Conservation (phyloP, 1,140 invertebrate genomes). For the Drosophila funebris region DNA sequence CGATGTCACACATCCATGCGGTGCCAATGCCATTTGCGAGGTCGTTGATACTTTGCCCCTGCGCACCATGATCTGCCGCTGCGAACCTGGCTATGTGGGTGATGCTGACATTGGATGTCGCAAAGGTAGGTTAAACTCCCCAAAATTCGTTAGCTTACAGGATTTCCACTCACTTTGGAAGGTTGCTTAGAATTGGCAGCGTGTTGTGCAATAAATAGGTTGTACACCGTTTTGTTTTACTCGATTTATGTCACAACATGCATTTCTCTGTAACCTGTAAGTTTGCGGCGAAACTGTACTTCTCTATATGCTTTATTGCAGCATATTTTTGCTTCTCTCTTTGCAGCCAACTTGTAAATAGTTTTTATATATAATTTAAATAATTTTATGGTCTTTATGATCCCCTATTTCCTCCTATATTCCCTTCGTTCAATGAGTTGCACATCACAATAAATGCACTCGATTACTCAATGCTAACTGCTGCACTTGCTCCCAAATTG, state of each 20-base stretch:
- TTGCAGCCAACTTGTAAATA: conserved; percentile 64
- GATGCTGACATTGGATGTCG: conserved; percentile 93
- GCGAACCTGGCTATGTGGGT: conserved; percentile 91
- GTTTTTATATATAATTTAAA: too few species aligned
- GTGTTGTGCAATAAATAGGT: too few species aligned
- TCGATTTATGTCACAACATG: too few species aligned
- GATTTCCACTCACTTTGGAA: neutral
- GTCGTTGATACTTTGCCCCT: conserved; percentile 93
- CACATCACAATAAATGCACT: conserved; percentile 58
- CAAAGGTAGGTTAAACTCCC: conserved; percentile 84
- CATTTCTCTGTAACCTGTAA: neutral
- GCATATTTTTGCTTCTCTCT: conserved; percentile 74
- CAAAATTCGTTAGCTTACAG: neutral
- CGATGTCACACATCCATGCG: conserved; percentile 90
- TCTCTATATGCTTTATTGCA: conserved; percentile 49
- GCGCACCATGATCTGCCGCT: conserved; percentile 94
- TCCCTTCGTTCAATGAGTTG: conserved; percentile 32
- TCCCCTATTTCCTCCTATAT: conserved; percentile 9
- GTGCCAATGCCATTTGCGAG: conserved; percentile 90
- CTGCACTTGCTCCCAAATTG: conserved; percentile 34
- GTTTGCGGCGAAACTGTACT: neutral
- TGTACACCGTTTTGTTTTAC: too few species aligned
- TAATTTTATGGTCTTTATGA: conserved; percentile 20
- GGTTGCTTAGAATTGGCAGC: neutral
- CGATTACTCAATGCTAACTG: conserved; percentile 65